Base-by-base conservation (phyloP, 2,113 vertebrate species). In the Sorex araneus region DNA sequence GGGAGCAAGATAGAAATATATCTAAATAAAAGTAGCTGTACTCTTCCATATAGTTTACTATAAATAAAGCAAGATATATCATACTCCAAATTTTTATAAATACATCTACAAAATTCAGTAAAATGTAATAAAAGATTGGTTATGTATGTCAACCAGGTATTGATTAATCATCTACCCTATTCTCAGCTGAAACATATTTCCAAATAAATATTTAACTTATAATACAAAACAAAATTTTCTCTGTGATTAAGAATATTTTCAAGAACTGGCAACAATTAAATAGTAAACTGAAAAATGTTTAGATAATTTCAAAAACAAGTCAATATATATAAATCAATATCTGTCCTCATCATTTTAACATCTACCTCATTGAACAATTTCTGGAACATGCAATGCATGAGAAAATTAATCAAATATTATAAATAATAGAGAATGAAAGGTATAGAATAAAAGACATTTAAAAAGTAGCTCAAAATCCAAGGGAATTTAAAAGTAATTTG, bases 381-480 rank as follows among this genome's bases (percentile, higher is more conserved):
- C 86, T 57, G 32, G 32, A 27, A 86, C 47, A 43, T 66, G 50
- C 32, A 43, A 54, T 70, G 76, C 82, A 82, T 70, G 89, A 86
- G 70, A 90, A 90, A 92, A 85, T 63, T 64, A 36, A 89, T 57
- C 15, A 43, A 54, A 2, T 89, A n/a, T 54, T 86, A 64, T 11
- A 76, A 92, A 76, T 80, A 77, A 70, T 77, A 34, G 13, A 76
- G 32, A 74, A 70, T 75, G 32, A 80, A 54, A 32, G 32, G 19
- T 43, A 70, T 70, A 34, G n/a, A 4, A 85, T 40, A 75, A 23
- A 8, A 69, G 4, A 40, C 64, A 45, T 54, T 8, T 86, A 47
- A 86, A 86, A 76, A 32, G 18, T 84, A 28, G 21, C 77, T 92
- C 67, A 71, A 85, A 63, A 34, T 69, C 45, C 13, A 82, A 76